phyloP scores from a whole-genome alignment of 1,140 invertebrate species.

The Contarinia nasturtii region DNA sequence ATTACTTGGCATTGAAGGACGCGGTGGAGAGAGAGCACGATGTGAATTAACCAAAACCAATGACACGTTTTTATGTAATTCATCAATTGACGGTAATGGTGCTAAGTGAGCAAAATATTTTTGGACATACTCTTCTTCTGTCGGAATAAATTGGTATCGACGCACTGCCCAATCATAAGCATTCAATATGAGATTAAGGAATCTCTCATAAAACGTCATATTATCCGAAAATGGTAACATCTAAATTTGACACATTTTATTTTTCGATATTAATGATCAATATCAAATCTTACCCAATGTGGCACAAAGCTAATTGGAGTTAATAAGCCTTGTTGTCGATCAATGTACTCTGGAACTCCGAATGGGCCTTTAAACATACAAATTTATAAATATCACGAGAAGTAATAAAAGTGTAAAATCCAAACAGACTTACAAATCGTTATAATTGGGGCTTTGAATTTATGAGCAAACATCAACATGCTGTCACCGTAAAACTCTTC shows the following conservation, averaged over 20 bases:
- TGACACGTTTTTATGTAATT: not conserved
- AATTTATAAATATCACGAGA: constrained; percentile 7
- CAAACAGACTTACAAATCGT: constrained; percentile 19
- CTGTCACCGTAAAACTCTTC: constrained; percentile 35
- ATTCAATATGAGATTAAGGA: not conserved
- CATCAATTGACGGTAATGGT: not conserved
- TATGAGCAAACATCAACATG: constrained; percentile 28
- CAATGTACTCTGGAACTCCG: not conserved
- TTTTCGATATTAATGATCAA: not conserved
- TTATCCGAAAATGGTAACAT: not conserved
- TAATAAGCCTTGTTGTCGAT: not conserved
- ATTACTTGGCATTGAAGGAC: not conserved
- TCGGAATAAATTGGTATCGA: not conserved
- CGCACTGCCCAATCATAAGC: not conserved
- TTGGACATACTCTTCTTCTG: not conserved
- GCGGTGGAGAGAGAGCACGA: not conserved
- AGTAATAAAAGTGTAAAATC: constrained; percentile 7
- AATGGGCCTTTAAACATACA: not conserved
- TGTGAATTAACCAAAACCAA: not conserved
- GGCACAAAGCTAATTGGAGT: not conserved
- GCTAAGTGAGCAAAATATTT: not conserved
- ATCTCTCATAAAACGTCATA: not conserved
- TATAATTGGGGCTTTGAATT: constrained; percentile 30
- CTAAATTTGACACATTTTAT: not conserved
- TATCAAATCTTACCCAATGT: not conserved